Evolutionary conservation across 2,888 invertebrate species (phyloP).

Genomic region (Protodeltote pygarga): DNA sequence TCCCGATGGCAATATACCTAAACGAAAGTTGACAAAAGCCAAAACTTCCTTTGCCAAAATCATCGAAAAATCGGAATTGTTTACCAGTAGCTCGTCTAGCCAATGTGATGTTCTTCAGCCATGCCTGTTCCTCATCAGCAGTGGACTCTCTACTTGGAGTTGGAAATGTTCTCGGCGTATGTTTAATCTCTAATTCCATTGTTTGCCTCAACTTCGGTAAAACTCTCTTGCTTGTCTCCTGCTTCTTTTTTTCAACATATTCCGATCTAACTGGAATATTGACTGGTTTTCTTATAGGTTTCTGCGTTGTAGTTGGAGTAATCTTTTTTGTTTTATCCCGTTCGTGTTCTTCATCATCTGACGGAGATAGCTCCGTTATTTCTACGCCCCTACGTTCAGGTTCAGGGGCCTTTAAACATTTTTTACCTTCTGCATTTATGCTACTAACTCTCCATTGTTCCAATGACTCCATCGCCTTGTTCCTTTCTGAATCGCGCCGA

Average conservation of each 20-base stretch:
- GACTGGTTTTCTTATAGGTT: constrained; percentile 29
- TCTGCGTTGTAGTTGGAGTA: constrained; percentile 5
- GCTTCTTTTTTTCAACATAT: constrained; percentile 72
- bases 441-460: constrained; percentile 85
- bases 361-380: constrained; percentile 58
- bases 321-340: constrained; percentile 26
- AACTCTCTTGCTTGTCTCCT: constrained; percentile 70
- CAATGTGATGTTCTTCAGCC: constrained; percentile 92
- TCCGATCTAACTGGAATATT: constrained; percentile 68
- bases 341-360: constrained; percentile 52
- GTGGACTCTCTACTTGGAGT: constrained; percentile 93
- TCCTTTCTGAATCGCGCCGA: constrained; percentile 88
- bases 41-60: neutral
- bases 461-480: constrained; percentile 89
- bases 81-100: constrained; percentile 88
- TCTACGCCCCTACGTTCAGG: constrained; percentile 49
- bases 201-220: constrained; percentile 87
- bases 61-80: neutral
- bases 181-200: constrained; percentile 88
- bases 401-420: constrained; percentile 14
- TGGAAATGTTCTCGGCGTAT: constrained; percentile 92
- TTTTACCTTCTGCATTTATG: constrained; percentile 1
- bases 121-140: constrained; percentile 91
- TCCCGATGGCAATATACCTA: too few species aligned
- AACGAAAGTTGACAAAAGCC: neutral